Base-by-base conservation (phyloP, 2,888 invertebrate genomes). In the Acrocyrtus sp. region DNA sequence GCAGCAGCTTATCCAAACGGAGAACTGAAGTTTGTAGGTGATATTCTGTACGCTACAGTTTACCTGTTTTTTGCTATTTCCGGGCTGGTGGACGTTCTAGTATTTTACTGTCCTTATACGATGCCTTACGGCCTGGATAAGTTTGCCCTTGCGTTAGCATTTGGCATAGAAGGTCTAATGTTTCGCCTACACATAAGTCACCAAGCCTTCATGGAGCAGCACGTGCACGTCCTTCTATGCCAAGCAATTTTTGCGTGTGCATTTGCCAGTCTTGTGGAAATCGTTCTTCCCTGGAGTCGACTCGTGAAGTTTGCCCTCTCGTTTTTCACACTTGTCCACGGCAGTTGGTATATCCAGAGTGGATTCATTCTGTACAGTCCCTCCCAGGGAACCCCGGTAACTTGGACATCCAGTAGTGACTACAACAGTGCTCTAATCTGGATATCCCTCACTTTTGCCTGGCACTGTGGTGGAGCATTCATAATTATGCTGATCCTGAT, bases 61-160 rank as follows among this genome's bases (percentile, higher is more conserved):
- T 85, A 85, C 76, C 81, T 85, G 0, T 85, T 85, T 63, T 85
- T 85, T 70, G 85, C 84, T 3, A 83, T 85, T 60, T 85, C 84
- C 58, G 85, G 85, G 8, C 80, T 85, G 1, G 83, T 84, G 2
- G 85, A 85, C 70, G 83, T 85, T 6, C 75, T 85, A 3, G 82
- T 83, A 58, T 85, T 84, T 79, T 85, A 85, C 74, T 85, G 84
- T 73, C 84, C 84, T 2, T 82, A 81, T 17, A 83, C 83, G 50
- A 81, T 85, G 17, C 84, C 84, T 5, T 81, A 81, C 27, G 84
- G 84, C 3, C 74, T 85, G 8, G 82, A 83, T 2, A 84, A 84
- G 78, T 81, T 85, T 68, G 83, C 83, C 0, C 78, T 85, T 0
- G 84, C 84, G 3, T 83, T 84, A 45, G 84, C 84, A 17, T 85